A percentile compares a stretch with the other conserved stretches of the same genome.
phyloP scores from a whole-genome alignment of 1,140 invertebrate species.

The Drosophila serrata region DNA sequence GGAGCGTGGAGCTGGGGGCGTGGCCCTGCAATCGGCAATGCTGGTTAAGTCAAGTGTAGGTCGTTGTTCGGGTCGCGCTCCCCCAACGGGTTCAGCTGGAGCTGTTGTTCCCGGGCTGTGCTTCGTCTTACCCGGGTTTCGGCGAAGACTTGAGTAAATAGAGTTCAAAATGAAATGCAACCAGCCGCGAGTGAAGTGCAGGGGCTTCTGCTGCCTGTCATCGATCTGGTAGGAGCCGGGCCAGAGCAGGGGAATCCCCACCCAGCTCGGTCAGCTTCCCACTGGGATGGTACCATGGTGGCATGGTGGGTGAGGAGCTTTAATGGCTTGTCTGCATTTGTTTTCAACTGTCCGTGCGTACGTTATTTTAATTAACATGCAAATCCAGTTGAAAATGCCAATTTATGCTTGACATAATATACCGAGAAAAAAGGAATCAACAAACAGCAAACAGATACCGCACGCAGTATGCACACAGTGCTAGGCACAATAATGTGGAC shows the following conservation, averaged over 20 bases:
- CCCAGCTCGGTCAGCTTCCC: conserved; percentile 56
- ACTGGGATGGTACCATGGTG: not conserved
- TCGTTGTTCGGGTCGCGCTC: conserved; percentile 72
- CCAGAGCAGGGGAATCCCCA: not conserved
- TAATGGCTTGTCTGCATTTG: conserved; percentile 78
- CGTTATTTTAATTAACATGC: conserved; percentile 82
- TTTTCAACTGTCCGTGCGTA: conserved; percentile 79
- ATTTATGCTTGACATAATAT: conserved; percentile 83
- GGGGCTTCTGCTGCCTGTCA: conserved; percentile 59
- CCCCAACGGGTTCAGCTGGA: conserved; percentile 12
- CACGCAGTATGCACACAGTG: conserved; percentile 22
- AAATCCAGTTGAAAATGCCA: conserved; percentile 83
- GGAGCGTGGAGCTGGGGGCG: conserved; percentile 25
- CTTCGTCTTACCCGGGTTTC: conserved; percentile 45
- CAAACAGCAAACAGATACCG: conserved; percentile 49
- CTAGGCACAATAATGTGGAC: conserved; percentile 38
- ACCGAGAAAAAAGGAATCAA: conserved; percentile 52
- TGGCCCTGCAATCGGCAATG: conserved; percentile 80
- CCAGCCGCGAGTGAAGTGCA: conserved; percentile 73
- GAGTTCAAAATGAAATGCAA: conserved; percentile 80
- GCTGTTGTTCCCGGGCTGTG: conserved; percentile 39
- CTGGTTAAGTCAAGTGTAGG: conserved; percentile 85
- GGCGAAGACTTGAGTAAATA: conserved; percentile 81
- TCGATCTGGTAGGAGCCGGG: conserved; percentile 60
- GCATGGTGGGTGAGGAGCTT: conserved; percentile 27